These are phyloP conservation scores for Anguilla rostrata DNA, from an alignment of 2,113 vertebrate genomes.

Conservation along the genomic window DNA sequence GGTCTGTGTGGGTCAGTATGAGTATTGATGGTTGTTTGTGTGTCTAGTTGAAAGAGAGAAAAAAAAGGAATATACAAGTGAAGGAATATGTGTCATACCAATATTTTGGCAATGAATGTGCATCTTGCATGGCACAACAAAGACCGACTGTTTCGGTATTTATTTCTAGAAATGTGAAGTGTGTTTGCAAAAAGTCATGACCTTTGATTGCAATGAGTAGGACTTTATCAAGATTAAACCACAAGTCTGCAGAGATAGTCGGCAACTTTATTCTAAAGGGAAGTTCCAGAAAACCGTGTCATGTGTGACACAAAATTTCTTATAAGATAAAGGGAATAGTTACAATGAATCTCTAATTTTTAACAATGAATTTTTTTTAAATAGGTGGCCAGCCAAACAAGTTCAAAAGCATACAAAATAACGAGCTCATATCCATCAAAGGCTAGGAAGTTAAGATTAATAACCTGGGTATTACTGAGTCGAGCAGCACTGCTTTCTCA, in stretches of 20 bases:
- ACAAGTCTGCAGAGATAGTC: neutral
- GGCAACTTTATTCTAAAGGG: neutral
- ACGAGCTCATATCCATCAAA: neutral
- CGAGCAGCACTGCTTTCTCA: neutral
- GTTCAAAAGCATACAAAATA: neutral
- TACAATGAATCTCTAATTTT: too few species aligned
- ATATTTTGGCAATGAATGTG: neutral
- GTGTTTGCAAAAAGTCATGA: neutral
- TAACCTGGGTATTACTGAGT: neutral
- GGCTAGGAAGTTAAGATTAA: neutral
- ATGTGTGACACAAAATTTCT: too few species aligned
- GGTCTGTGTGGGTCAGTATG: too few species aligned
- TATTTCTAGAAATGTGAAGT: neutral
- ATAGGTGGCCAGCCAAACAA: too few species aligned
- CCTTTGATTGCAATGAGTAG: neutral
- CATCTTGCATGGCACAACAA: neutral
- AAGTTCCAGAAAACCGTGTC: too few species aligned
- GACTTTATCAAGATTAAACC: neutral
- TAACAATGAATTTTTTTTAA: too few species aligned
- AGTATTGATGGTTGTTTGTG: too few species aligned
- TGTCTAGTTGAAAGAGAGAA: too few species aligned
- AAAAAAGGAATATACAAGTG: too few species aligned
- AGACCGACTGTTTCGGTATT: neutral
- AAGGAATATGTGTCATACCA: neutral
- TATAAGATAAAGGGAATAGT: too few species aligned